Evolutionary conservation across 2,113 vertebrate species (phyloP).

Genomic region (Misgurnus anguillicaudatus): DNA sequence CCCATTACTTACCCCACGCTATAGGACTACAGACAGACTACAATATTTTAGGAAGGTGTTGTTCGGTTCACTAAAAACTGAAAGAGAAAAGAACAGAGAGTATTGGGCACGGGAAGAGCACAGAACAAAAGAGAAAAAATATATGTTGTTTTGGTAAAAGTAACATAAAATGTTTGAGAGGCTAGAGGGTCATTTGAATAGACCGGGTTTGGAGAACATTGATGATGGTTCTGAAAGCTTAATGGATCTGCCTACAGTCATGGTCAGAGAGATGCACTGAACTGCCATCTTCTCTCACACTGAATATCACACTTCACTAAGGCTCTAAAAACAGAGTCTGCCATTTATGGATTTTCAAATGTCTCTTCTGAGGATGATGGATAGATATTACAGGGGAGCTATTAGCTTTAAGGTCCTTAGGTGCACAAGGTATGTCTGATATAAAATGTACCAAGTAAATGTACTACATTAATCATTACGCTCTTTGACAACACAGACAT

Average conservation of each 20-base stretch:
- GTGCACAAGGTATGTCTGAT: neutral
- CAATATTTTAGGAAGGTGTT: neutral
- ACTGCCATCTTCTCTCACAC: constrained; percentile 15
- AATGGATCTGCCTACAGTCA: constrained; percentile 34
- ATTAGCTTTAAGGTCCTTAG: neutral
- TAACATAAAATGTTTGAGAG: constrained; percentile 14
- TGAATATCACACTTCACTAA: constrained; percentile 14
- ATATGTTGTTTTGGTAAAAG: constrained; percentile 10
- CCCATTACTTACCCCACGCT: neutral
- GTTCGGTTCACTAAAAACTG: neutral
- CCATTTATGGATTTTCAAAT: constrained; percentile 20
- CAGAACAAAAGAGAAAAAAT: neutral
- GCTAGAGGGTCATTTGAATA: neutral
- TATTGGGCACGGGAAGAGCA: neutral
- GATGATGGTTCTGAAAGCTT: constrained; percentile 6
- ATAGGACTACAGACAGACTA: constrained; percentile 6
- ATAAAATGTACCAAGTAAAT: neutral
- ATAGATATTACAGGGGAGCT: constrained; percentile 2
- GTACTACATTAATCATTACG: no score
- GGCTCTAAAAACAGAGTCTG: constrained; percentile 1
- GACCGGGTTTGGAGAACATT: neutral
- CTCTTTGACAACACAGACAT: neutral
- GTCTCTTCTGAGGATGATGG: constrained; percentile 13
- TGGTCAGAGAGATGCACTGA: constrained; percentile 10
- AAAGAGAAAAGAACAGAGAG: neutral